Percentiles rank a stretch among this genome's conserved stretches.
phyloP scores from a whole-genome alignment of 2,113 vertebrate genomes.

The Eulemur macaco region DNA sequence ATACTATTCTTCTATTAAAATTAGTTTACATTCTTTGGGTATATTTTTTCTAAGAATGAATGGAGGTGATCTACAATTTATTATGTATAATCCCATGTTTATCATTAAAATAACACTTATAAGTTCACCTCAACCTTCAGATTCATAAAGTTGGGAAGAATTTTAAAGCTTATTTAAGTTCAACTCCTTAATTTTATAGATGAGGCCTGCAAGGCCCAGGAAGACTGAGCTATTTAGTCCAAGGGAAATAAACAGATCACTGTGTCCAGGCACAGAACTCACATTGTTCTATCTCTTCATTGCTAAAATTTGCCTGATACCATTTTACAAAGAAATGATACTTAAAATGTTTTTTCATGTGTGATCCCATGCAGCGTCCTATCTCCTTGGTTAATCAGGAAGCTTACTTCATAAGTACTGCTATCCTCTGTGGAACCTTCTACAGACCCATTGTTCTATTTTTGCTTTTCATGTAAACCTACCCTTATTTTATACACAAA shows the following conservation, averaged over 20 bases:
- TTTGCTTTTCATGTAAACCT: background rate
- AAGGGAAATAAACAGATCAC: background rate
- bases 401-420: background rate
- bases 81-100: background rate
- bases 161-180: background rate
- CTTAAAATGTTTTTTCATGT: background rate
- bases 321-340: background rate
- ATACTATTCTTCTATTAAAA: background rate
- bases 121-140: background rate
- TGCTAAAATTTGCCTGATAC: background rate
- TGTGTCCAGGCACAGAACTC: background rate
- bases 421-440: background rate
- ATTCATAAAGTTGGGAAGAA: background rate
- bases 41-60: background rate
- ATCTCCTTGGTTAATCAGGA: background rate
- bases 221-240: background rate
- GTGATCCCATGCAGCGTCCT: background rate
- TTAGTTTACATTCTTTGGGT: background rate
- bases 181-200: background rate
- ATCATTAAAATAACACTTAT: background rate
- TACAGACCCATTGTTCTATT: background rate
- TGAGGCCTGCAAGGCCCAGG: background rate
- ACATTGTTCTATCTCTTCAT: background rate
- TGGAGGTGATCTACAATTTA: background rate
- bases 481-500: background rate